phyloP scores from a whole-genome alignment of 2,113 vertebrate genomes.

The Budorcas taxicolor region DNA sequence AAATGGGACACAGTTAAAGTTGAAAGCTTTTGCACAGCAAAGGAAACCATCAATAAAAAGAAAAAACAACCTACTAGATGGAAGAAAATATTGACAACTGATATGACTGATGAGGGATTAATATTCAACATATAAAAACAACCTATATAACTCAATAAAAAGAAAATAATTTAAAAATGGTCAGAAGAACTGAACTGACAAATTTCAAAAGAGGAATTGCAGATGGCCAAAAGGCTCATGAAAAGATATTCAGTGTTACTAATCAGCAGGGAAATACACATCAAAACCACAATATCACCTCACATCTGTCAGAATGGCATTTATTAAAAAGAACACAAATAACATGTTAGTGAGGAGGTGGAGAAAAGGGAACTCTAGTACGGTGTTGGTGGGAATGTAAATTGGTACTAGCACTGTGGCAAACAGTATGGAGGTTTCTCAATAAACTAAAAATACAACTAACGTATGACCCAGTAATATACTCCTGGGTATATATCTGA shows the following conservation, averaged over 20 bases:
- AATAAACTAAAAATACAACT: background rate
- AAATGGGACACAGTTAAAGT: background rate
- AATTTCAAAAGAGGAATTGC: background rate
- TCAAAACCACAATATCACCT: background rate
- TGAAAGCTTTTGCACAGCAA: background rate
- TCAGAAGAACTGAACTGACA: background rate
- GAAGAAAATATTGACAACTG: background rate
- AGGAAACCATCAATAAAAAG: background rate
- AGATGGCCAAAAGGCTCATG: background rate
- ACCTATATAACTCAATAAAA: background rate
- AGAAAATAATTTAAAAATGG: background rate
- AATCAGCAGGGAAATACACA: background rate
- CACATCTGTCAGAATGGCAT: background rate
- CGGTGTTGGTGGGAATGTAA: background rate
- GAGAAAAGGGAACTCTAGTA: background rate
- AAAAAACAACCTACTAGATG: background rate
- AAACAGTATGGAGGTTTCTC: background rate
- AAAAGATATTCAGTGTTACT: background rate
- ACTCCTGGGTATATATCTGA: background rate
- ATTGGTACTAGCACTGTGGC: background rate
- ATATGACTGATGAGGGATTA: background rate
- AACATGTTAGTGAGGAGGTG: background rate
- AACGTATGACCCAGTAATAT: background rate
- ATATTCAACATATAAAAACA: background rate
- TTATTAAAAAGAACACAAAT: background rate